Conservation (phyloP, 2,113 vertebrate species). For the Etia nguti region DNA sequence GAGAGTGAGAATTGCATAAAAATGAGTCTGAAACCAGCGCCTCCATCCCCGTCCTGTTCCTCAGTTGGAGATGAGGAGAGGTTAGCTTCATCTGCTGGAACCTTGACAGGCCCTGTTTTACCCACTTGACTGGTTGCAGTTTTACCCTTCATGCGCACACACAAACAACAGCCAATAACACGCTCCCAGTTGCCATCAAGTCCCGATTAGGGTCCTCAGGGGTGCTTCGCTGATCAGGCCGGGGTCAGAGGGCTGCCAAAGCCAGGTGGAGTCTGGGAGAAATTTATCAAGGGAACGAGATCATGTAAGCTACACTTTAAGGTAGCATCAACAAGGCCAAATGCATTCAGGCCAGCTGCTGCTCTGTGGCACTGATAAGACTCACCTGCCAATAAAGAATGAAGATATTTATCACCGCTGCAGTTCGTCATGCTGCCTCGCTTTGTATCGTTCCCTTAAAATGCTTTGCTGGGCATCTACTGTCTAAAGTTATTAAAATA, state of each 20-base stretch:
- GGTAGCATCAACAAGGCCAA: slow-evolving; percentile 75
- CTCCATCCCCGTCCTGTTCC: neutral
- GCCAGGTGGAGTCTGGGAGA: slow-evolving; percentile 72
- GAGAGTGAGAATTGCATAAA: slow-evolving; percentile 46
- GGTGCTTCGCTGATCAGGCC: slow-evolving; percentile 3
- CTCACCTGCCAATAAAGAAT: slow-evolving; percentile 63
- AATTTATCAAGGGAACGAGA: slow-evolving; percentile 76
- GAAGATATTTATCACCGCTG: slow-evolving; percentile 6
- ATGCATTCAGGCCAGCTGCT: slow-evolving; percentile 75
- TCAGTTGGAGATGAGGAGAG: slow-evolving; percentile 10
- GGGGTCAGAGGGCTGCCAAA: slow-evolving; percentile 72
- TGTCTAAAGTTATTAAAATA: slow-evolving; percentile 30
- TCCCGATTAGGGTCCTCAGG: slow-evolving; percentile 70
- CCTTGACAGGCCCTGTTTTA: slow-evolving; percentile 3
- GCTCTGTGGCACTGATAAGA: slow-evolving; percentile 40
- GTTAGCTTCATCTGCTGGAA: slow-evolving; percentile 20
- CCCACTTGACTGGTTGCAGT: neutral
- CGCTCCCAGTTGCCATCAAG: slow-evolving; percentile 37
- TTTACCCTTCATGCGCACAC: slow-evolving; percentile 1
- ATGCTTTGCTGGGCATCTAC: slow-evolving; percentile 18
- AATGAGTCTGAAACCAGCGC: slow-evolving; percentile 24
- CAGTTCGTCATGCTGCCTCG: neutral
- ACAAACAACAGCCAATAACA: slow-evolving; percentile 48
- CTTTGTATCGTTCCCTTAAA: neutral
- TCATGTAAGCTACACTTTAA: slow-evolving; percentile 77